A percentile compares a stretch with the other conserved stretches of the same genome.
These are phyloP conservation scores for Junonia oenone DNA, from an alignment of 2,888 invertebrate genomes.

Conservation along the genomic window DNA sequence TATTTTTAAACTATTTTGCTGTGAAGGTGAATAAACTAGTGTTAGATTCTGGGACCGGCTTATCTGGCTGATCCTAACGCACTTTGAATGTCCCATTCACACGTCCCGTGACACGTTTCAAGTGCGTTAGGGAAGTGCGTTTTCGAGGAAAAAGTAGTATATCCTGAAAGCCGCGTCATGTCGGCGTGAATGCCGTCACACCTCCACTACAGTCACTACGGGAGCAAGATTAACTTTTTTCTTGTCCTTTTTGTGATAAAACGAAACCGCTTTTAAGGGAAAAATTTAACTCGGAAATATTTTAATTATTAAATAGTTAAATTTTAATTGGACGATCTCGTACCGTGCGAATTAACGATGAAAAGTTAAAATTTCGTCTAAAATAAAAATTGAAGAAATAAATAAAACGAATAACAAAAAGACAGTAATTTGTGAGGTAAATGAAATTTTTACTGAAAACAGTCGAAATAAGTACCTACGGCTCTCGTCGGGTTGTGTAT, in stretches of 20 bases:
- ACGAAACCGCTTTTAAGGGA: not conserved
- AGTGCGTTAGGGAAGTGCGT: not conserved
- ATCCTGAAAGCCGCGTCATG: not conserved
- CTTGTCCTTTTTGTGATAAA: not conserved
- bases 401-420: constrained; percentile 72
- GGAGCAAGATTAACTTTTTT: not conserved
- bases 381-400: constrained; percentile 59
- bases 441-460: constrained; percentile 74
- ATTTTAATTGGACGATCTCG: constrained; percentile 37
- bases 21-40: not conserved
- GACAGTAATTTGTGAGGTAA: constrained; percentile 68
- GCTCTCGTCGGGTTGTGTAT: constrained; percentile 67
- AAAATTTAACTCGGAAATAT: not conserved
- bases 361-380: constrained; percentile 56
- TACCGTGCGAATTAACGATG: constrained; percentile 56
- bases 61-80: not conserved
- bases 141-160: not conserved
- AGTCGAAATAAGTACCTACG: constrained; percentile 61
- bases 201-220: not conserved
- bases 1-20: not conserved
- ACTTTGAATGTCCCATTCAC: not conserved
- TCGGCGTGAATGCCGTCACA: not conserved
- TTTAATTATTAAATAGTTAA: constrained; percentile 4
- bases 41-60: not conserved
- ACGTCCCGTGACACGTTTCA: not conserved